phyloP scores from a whole-genome alignment of 2,797 vertebrate species.

The Chelmon rostratus region DNA sequence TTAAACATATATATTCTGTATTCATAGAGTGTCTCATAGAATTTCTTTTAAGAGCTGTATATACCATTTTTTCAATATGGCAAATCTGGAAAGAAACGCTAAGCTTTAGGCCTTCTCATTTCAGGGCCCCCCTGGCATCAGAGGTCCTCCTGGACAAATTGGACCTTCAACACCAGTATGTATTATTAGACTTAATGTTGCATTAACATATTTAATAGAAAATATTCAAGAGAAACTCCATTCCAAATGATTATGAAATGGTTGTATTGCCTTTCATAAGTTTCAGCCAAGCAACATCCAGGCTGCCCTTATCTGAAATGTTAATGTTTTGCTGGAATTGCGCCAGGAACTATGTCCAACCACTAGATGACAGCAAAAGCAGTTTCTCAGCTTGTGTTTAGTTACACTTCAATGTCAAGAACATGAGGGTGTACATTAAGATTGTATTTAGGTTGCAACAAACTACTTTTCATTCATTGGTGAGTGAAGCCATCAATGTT shows the following conservation, averaged over 20 bases:
- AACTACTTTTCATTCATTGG: not conserved
- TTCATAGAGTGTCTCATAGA: not conserved
- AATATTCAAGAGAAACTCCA: not conserved
- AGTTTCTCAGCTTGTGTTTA: not conserved
- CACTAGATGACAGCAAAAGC: slow-evolving; percentile 2
- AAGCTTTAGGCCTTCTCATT: slow-evolving; percentile 34
- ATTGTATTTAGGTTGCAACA: not conserved
- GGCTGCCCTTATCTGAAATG: not conserved
- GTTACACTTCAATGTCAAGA: not conserved
- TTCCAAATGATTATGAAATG: not conserved
- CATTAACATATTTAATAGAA: not conserved
- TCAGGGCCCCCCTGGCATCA: slow-evolving; percentile 80
- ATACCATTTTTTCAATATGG: slow-evolving; percentile 9
- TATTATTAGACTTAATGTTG: not conserved
- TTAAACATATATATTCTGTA: not conserved
- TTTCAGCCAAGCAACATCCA: not conserved
- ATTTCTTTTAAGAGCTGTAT: not conserved
- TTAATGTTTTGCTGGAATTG: no score
- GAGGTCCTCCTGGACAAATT: slow-evolving; percentile 71
- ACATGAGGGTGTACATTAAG: not conserved
- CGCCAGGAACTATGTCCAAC: no score
- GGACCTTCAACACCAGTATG: slow-evolving; percentile 78
- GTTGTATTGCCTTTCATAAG: not conserved
- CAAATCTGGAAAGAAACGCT: not conserved
- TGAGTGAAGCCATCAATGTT: not conserved